These are phyloP conservation scores for Tachysurus fulvidraco DNA, from an alignment of 2,113 vertebrate genomes.

Conservation along the genomic window DNA sequence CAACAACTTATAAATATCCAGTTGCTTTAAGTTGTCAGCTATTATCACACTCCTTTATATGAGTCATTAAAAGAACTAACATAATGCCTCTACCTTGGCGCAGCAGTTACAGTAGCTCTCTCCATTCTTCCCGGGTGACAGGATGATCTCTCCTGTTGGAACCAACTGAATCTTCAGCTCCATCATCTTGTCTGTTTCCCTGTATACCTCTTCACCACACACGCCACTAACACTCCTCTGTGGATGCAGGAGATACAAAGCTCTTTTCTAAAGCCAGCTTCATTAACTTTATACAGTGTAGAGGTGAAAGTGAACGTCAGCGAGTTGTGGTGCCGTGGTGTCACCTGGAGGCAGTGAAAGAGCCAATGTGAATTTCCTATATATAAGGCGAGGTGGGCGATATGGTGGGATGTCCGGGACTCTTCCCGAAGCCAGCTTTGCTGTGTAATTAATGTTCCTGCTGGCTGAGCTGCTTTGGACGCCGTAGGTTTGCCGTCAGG, in stretches of 20 bases:
- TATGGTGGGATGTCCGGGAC: conserved; percentile 48
- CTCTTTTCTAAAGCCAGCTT: not conserved
- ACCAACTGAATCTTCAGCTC: conserved; percentile 63
- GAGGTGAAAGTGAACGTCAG: not conserved
- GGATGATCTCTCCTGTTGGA: conserved; percentile 64
- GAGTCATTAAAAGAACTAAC: not conserved
- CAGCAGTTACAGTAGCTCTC: conserved; percentile 59
- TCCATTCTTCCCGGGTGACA: conserved; percentile 63
- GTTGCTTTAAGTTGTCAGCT: not conserved
- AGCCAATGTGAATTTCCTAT: conserved; percentile 61
- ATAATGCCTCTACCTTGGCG: conserved; percentile 50
- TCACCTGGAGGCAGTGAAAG: conserved; percentile 63
- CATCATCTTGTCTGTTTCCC: conserved; percentile 54
- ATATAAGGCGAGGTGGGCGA: conserved; percentile 54
- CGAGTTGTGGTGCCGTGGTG: conserved; percentile 4
- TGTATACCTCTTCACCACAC: not conserved
- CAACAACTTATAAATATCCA: not conserved
- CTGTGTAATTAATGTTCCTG: conserved; percentile 58
- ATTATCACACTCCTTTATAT: not conserved
- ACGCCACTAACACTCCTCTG: conserved; percentile 7
- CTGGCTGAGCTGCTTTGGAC: conserved; percentile 26
- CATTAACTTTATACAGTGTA: not conserved
- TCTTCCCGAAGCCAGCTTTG: conserved; percentile 50
- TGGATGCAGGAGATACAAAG: conserved; percentile 4
- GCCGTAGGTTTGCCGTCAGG: conserved; percentile 43